Base-by-base conservation (phyloP, 2,113 vertebrate species). In the Channa maculata region DNA sequence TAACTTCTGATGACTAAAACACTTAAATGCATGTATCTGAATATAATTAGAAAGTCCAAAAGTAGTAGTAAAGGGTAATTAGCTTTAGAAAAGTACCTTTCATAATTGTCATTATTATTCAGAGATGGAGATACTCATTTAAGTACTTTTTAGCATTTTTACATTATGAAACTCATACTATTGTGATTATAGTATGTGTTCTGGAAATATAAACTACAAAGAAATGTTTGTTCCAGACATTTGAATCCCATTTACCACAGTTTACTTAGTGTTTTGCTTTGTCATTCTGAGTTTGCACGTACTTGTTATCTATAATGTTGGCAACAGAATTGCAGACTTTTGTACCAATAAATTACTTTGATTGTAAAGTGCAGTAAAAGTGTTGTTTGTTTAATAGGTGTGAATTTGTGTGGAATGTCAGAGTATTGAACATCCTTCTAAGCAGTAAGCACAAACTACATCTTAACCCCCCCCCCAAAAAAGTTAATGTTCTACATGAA, bases 401-500 rank as follows among this genome's bases (percentile, higher is more conserved):
- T 62, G 50, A 71, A 65, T 53, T 48, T 38, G 24, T 62, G 62
- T 34, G 4, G 5, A 5, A 12, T 10, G 2, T 41, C 46, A 12
- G 9, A 24, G 24, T 36, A 13, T 10, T 54, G 5, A 50, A 4
- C 69, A 5, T 60, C 8, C 2, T 3, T 50, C 8, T 3, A 14
- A 24, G 43, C 49, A 59, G 11, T 61, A 37, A 39, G 8, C 0
- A 9, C 9, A 45, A n/a, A 24, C 34, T 3, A 34, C 8, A 49
- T 46, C 38, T 8, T 11, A 24, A 1, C 24, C 1, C 24, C 24
- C 24, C 41, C 11, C 44, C 57, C 51, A 34, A 48, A 2, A 39
- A 41, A 73, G 83, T 77, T 83, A 85, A 84, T 91, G 81, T 80
- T 86, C 52, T 2, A 86, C 70, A 63, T 63, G 57, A 79, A 82